phyloP scores from a whole-genome alignment of 2,797 vertebrate genomes.

The Enteromius treurensis region DNA sequence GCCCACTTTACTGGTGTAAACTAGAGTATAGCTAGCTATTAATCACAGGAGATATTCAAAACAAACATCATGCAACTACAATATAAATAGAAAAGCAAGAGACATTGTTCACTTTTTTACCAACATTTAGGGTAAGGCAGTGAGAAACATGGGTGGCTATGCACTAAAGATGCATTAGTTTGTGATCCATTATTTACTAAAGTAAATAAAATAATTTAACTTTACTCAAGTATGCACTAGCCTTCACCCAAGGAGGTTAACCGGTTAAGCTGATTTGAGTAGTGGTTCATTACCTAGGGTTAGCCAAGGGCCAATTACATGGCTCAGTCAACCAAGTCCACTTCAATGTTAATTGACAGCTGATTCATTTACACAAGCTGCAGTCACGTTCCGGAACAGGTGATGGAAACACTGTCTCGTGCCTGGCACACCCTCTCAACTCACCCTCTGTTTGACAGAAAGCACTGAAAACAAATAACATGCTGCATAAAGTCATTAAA shows the following conservation, averaged over 20 bases:
- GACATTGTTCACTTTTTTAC: neutral
- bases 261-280: constrained; percentile 46
- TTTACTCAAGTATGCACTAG: constrained; percentile 27
- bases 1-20: neutral
- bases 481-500: neutral
- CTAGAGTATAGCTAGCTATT: neutral
- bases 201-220: neutral
- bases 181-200: constrained; percentile 34
- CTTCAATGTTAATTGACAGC: constrained; percentile 56
- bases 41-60: neutral
- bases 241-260: constrained; percentile 44
- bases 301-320: constrained; percentile 63
- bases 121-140: neutral
- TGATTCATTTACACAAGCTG: constrained; percentile 71
- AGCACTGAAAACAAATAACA: constrained; percentile 23
- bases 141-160: neutral
- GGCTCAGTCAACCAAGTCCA: constrained; percentile 50
- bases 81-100: neutral
- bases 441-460: constrained; percentile 23
- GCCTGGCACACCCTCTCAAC: constrained; percentile 51
- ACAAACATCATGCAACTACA: neutral
- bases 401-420: constrained; percentile 63
- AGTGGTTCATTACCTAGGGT: constrained; percentile 59
- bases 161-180: neutral
- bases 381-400: constrained; percentile 76